phyloP scores from a whole-genome alignment of 2,113 vertebrate genomes.

The Amblyornis subalaris region DNA sequence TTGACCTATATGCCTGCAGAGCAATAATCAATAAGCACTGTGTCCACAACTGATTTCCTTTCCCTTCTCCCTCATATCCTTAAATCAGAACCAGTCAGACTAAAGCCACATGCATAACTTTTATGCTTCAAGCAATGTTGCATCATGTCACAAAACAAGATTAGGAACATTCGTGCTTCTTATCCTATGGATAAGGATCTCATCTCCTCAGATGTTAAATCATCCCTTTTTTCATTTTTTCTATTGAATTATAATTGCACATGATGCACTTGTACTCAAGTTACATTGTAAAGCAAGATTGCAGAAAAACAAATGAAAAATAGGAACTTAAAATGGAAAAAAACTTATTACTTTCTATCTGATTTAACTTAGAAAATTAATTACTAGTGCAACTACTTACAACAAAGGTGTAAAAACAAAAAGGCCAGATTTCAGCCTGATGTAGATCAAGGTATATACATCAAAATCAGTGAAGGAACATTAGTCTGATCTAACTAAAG shows the following conservation, averaged over 20 bases:
- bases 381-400: background rate
- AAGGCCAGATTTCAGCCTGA: background rate
- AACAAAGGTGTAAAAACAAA: background rate
- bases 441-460: background rate
- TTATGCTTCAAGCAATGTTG: background rate
- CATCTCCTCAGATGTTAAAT: background rate
- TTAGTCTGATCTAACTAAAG: background rate
- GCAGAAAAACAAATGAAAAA: background rate
- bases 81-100: background rate
- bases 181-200: background rate
- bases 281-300: background rate
- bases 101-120: background rate
- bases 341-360: background rate
- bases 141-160: background rate
- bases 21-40: background rate
- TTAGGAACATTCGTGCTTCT: background rate
- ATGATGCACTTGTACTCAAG: background rate
- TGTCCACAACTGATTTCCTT: background rate
- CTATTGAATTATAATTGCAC: background rate
- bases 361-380: background rate
- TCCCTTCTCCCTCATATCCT: background rate
- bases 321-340: background rate
- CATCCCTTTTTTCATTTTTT: background rate
- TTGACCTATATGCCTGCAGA: background rate
- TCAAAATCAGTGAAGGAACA: background rate